A percentile compares a stretch with the other conserved stretches of the same genome.
These are phyloP conservation scores for Caenorhabditis sp. DNA, from an alignment of 2,888 invertebrate genomes.

Conservation along the genomic window DNA sequence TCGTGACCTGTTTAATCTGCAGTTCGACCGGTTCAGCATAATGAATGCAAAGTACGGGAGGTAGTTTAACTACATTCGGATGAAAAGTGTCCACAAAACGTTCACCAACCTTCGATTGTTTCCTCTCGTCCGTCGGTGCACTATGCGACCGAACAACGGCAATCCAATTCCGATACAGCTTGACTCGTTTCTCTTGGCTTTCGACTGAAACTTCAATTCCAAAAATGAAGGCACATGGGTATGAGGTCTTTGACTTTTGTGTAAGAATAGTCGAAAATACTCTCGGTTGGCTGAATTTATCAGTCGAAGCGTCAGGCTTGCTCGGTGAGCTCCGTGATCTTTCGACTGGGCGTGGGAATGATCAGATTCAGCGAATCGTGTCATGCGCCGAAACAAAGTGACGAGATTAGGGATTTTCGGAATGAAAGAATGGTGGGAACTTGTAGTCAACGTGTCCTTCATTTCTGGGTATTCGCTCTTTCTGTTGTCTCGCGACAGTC, in stretches of 20 bases:
- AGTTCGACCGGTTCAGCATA: too few species aligned
- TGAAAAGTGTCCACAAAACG: too few species aligned
- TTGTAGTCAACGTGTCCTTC: too few species aligned
- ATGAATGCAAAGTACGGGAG: too few species aligned
- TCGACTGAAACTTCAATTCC: background rate
- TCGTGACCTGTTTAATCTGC: too few species aligned
- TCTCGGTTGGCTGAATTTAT: slow-evolving; percentile 7
- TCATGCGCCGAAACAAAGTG: slow-evolving; percentile 16
- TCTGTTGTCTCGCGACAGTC: too few species aligned
- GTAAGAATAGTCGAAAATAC: too few species aligned
- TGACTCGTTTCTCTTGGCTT: background rate
- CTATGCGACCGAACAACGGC: slow-evolving; percentile 21
- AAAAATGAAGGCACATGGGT: background rate
- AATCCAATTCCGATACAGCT: slow-evolving; percentile 47
- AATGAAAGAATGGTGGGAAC: too few species aligned
- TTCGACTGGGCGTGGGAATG: slow-evolving; percentile 29
- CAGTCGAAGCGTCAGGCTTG: slow-evolving; percentile 1
- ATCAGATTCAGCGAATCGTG: slow-evolving; percentile 15
- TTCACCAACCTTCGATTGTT: slow-evolving; percentile 4
- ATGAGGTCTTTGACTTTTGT: background rate
- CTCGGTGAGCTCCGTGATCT: slow-evolving; percentile 14
- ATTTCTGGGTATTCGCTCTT: too few species aligned
- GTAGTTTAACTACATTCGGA: too few species aligned
- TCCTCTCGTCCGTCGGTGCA: slow-evolving; percentile 22
- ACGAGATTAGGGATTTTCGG: background rate